These are phyloP conservation scores for Apodemus agrarius DNA, from an alignment of 2,797 vertebrate species.

Conservation along the genomic window DNA sequence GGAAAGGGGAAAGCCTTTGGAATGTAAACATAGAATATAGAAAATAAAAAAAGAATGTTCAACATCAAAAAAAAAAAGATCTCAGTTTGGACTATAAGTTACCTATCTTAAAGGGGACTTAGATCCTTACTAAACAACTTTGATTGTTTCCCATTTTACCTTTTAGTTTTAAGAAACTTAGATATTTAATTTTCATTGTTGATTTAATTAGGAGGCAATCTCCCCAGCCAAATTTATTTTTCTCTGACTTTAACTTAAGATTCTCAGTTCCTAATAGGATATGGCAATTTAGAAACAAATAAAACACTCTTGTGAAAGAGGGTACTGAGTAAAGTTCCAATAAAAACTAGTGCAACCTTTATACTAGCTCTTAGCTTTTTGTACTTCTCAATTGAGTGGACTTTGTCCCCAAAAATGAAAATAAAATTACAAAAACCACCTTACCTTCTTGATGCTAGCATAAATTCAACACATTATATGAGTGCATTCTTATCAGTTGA, in stretches of 20 bases:
- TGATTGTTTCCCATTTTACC: background rate
- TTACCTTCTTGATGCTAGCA: constrained; percentile 64
- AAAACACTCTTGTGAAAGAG: constrained; percentile 5
- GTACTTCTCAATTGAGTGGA: constrained; percentile 62
- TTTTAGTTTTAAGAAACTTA: constrained; percentile 20
- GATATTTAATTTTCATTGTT: constrained; percentile 8
- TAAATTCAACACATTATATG: constrained; percentile 72
- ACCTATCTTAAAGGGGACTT: background rate
- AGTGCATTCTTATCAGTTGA: constrained; percentile 59
- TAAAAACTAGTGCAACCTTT: background rate
- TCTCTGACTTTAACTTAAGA: background rate
- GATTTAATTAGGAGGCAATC: background rate
- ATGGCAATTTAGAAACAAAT: constrained; percentile 28
- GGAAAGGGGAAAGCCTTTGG: too few relatives aligned
- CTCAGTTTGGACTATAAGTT: background rate
- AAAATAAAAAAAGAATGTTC: too few relatives aligned
- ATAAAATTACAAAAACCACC: background rate
- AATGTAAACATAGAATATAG: too few relatives aligned
- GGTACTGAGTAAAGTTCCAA: constrained; percentile 63
- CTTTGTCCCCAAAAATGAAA: background rate
- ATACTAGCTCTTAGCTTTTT: background rate
- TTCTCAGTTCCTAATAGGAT: constrained; percentile 34
- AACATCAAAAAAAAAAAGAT: too few relatives aligned
- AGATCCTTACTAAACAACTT: background rate
- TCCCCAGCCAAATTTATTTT: background rate